Percentiles rank a stretch among this genome's conserved stretches.
Evolutionary conservation across 2,113 vertebrate genomes (phyloP).

Genomic region (Grallaria varia): DNA sequence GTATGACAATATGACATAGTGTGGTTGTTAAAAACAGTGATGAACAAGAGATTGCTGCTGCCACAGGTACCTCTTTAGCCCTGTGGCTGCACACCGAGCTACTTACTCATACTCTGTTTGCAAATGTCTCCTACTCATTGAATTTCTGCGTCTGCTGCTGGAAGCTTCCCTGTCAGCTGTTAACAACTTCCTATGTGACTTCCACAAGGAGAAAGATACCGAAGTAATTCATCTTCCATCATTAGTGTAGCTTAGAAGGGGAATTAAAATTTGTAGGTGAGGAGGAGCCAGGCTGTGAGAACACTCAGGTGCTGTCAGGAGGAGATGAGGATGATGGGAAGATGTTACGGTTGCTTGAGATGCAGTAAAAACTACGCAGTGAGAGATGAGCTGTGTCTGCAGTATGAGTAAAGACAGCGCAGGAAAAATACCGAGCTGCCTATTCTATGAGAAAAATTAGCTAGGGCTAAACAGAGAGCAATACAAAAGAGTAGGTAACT

Average conservation of each 20-base stretch:
- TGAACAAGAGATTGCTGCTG: neutral
- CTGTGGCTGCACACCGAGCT: fast-evolving
- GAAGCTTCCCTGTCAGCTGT: neutral
- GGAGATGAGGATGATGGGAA: neutral
- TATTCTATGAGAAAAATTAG: neutral
- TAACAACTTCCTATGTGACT: neutral
- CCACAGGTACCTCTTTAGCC: neutral
- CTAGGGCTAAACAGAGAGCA: neutral
- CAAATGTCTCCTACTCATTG: neutral
- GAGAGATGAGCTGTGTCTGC: neutral
- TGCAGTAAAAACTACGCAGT: neutral
- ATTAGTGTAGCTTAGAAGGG: neutral
- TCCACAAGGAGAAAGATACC: neutral
- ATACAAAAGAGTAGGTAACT: neutral
- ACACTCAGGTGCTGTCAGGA: neutral
- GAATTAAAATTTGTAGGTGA: neutral
- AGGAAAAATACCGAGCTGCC: neutral
- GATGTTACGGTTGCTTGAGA: neutral
- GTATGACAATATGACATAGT: neutral
- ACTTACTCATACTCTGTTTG: neutral
- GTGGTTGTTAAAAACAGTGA: neutral
- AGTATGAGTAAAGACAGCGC: fast-evolving
- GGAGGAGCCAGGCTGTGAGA: neutral
- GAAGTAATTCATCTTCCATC: neutral
- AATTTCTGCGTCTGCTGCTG: neutral